A percentile compares a stretch with the other conserved stretches of the same genome.
phyloP scores from a whole-genome alignment of 2,113 vertebrate species.

The Hyperopisus bebe region DNA sequence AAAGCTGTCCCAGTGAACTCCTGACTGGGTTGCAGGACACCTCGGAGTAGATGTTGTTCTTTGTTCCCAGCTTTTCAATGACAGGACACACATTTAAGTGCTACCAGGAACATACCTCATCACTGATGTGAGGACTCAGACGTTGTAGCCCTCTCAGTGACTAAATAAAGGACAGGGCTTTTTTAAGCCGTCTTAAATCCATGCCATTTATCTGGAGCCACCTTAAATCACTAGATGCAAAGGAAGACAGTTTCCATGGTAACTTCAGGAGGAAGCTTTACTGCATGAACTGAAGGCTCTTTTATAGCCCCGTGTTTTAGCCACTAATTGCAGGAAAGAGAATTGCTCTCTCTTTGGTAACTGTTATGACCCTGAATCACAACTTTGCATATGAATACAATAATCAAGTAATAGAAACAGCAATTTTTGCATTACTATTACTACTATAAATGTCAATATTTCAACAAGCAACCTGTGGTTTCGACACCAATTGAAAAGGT shows the following conservation, averaged over 20 bases:
- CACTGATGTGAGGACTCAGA: not conserved
- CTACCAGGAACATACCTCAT: slow-evolving; percentile 7
- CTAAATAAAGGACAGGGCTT: not conserved
- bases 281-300: slow-evolving; percentile 47
- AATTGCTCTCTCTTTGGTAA: not conserved
- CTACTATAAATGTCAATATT: not conserved
- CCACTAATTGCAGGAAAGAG: not conserved
- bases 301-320: slow-evolving; percentile 44
- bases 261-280: slow-evolving; percentile 60
- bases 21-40: not conserved
- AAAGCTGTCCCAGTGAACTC: not conserved
- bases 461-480: not conserved
- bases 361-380: not conserved
- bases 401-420: not conserved
- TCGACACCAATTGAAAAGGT: not conserved
- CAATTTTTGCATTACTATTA: not conserved
- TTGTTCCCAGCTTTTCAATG: not conserved
- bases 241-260: slow-evolving; percentile 66
- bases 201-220: not conserved
- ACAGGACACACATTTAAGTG: not conserved
- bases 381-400: not conserved
- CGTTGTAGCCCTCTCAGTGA: not conserved
- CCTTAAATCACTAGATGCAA: slow-evolving; percentile 44
- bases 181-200: not conserved
- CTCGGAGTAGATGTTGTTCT: not conserved